phyloP scores from a whole-genome alignment of 2,888 invertebrate species.

The Neria commutata region DNA sequence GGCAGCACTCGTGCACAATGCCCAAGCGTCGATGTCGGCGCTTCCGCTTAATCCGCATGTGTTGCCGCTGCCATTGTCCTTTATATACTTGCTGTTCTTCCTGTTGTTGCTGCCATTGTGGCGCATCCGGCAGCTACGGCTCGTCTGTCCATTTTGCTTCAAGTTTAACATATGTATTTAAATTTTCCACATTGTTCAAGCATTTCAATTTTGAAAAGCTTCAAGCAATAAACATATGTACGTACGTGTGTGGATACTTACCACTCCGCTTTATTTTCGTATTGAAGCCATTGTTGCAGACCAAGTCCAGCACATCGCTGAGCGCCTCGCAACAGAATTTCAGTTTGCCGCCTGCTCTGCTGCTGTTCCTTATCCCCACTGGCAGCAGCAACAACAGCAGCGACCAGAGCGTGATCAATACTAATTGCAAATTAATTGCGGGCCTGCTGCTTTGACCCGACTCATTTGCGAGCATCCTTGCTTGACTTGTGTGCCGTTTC shows the following conservation, averaged over 20 bases:
- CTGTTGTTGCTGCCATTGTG: constrained; percentile 31
- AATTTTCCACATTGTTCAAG: too few relatives aligned
- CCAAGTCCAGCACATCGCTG: constrained; percentile 39
- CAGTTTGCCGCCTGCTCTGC: constrained; percentile 32
- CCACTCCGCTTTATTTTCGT: constrained; percentile 36
- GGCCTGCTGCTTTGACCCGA: constrained; percentile 14
- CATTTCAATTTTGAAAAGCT: too few relatives aligned
- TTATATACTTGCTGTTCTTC: constrained; percentile 24
- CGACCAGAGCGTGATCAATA: constrained; percentile 25
- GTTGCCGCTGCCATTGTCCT: constrained; percentile 8
- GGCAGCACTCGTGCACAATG: constrained; percentile 43
- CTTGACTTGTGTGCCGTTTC: too few relatives aligned
- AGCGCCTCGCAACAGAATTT: constrained; percentile 44
- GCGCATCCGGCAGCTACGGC: constrained; percentile 23
- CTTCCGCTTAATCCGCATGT: not conserved
- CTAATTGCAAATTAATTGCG: constrained; percentile 38
- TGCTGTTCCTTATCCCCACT: constrained; percentile 31
- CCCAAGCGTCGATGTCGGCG: constrained; percentile 36
- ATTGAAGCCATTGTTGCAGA: constrained; percentile 44
- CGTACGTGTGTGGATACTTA: constrained; percentile 35
- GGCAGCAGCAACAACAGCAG: constrained; percentile 38
- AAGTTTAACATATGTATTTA: too few relatives aligned
- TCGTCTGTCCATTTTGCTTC: constrained; percentile 14
- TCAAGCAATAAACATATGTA: too few relatives aligned
- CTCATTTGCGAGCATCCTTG: too few relatives aligned